Percentiles rank a stretch among this genome's conserved stretches.
These are phyloP conservation scores for Sciurus carolinensis DNA, from an alignment of 2,797 vertebrate species.

Conservation along the genomic window DNA sequence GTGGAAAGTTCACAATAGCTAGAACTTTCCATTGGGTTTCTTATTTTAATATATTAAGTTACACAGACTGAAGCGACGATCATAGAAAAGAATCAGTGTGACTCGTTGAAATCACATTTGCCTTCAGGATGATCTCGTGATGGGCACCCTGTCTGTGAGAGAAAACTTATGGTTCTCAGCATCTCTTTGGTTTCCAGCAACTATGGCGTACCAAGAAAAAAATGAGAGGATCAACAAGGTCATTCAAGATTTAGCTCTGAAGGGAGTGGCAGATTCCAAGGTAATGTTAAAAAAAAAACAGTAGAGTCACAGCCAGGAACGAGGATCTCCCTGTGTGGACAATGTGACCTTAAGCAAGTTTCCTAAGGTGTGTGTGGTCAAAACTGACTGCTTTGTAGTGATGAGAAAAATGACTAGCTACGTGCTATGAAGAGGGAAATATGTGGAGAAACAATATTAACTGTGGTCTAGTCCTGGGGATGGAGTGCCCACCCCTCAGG, in stretches of 20 bases:
- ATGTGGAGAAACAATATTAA: neutral
- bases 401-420: neutral
- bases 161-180: conserved; percentile 97
- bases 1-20: neutral
- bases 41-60: neutral
- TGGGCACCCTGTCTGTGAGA: conserved; percentile 96
- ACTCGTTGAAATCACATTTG: neutral
- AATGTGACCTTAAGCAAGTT: neutral
- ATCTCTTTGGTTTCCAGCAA: conserved; percentile 93
- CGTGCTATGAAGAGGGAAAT: neutral
- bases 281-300: conserved; percentile 85
- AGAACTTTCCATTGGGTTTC: neutral
- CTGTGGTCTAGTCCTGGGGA: neutral
- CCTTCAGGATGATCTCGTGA: conserved; percentile 95
- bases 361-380: neutral
- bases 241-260: conserved; percentile 94
- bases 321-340: neutral
- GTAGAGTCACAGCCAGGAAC: neutral
- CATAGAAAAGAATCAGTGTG: neutral
- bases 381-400: neutral
- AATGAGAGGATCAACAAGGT: conserved; percentile 92
- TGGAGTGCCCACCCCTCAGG: neutral
- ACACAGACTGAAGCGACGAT: neutral
- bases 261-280: conserved; percentile 95
- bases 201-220: conserved; percentile 91